phyloP scores from a whole-genome alignment of 2,113 vertebrate genomes.

The Cnemophilus loriae region DNA sequence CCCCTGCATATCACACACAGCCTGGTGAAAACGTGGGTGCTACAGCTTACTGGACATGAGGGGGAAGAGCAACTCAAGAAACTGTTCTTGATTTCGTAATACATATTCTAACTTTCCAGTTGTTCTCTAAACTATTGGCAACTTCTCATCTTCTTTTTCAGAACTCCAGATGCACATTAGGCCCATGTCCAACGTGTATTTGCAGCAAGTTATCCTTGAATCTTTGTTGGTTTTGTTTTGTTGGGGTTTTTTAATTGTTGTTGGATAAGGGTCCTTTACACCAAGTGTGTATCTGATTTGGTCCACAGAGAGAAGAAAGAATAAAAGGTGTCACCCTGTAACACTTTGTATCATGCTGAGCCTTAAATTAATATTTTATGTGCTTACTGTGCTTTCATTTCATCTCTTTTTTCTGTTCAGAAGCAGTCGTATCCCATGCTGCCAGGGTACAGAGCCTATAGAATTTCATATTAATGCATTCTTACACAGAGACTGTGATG shows the following conservation, averaged over 20 bases:
- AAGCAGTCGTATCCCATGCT: background rate
- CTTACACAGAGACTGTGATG: background rate
- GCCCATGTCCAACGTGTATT: background rate
- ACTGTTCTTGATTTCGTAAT: background rate
- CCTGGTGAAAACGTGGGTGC: background rate
- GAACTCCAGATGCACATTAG: background rate
- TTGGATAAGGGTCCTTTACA: background rate
- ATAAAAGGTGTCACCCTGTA: background rate
- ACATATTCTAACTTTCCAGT: background rate
- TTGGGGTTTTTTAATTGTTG: background rate
- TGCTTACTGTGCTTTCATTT: conserved; percentile 7
- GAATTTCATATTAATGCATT: conserved; percentile 24
- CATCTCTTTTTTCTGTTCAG: background rate
- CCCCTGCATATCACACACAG: background rate
- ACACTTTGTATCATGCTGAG: background rate
- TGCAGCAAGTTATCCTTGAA: background rate
- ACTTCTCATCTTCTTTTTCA: background rate
- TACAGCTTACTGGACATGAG: background rate
- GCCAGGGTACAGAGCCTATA: background rate
- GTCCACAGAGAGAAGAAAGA: background rate
- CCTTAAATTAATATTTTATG: conserved; percentile 39
- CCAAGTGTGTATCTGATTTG: background rate
- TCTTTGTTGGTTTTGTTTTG: background rate
- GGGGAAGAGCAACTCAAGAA: background rate
- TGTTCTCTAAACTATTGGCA: background rate